Evolutionary conservation across 2,113 vertebrate genomes (phyloP).

Genomic region (Naja naja): DNA sequence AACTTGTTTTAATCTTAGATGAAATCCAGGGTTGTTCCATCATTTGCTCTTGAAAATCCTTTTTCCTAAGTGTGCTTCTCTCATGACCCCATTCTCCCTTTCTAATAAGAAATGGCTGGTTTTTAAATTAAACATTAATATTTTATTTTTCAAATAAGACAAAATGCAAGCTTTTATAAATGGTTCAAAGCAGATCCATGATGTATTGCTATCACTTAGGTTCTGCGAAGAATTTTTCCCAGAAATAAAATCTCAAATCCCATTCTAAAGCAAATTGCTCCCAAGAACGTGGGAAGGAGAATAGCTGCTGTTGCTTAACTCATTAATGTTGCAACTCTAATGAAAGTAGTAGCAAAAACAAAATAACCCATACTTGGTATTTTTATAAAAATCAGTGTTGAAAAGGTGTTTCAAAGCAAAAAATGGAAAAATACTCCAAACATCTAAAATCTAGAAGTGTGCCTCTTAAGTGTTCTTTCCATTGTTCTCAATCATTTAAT

Average conservation of each 20-base stretch:
- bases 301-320: neutral
- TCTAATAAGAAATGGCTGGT: neutral
- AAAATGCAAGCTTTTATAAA: slow-evolving; percentile 15
- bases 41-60: neutral
- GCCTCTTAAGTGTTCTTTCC: neutral
- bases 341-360: slow-evolving; percentile 7
- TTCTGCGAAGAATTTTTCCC: neutral
- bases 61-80: neutral
- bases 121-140: slow-evolving; percentile 31
- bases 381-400: neutral
- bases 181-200: neutral
- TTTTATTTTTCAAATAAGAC: slow-evolving; percentile 26
- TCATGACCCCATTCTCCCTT: neutral
- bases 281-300: neutral
- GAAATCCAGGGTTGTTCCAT: neutral
- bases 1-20: neutral
- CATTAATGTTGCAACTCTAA: neutral
- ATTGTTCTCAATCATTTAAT: neutral
- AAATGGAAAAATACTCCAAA: neutral
- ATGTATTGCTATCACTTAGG: neutral
- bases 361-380: neutral
- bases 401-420: neutral
- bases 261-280: neutral
- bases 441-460: neutral
- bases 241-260: neutral